Percentiles rank a stretch among this genome's conserved stretches.
These are phyloP conservation scores for Ochropacha duplaris DNA, from an alignment of 2,888 invertebrate genomes.

Conservation along the genomic window DNA sequence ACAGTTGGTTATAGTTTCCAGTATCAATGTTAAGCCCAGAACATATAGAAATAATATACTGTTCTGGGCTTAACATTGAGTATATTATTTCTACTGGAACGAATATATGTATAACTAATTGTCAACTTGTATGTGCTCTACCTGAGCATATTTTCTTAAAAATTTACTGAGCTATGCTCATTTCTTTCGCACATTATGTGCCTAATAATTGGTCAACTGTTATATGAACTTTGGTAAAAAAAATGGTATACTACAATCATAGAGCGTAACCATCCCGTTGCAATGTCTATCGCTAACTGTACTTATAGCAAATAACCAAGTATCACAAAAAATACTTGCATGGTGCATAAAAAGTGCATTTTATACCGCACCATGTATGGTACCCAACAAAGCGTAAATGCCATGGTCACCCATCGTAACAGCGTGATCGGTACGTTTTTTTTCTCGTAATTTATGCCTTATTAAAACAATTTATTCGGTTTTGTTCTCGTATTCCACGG, in stretches of 20 bases:
- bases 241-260: background rate
- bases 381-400: conserved; percentile 76
- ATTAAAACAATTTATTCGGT: conserved; percentile 78
- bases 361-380: conserved; percentile 62
- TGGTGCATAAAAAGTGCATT: conserved; percentile 64
- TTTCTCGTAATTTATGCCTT: conserved; percentile 70
- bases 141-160: background rate
- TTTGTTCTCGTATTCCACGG: conserved; percentile 67
- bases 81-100: background rate
- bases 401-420: conserved; percentile 79
- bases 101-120: too few relatives aligned
- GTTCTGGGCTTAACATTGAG: background rate
- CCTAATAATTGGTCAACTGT: conserved; percentile 17
- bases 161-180: conserved; percentile 11
- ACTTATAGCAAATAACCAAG: conserved; percentile 48
- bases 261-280: conserved; percentile 37
- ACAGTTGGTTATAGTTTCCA: background rate
- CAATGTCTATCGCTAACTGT: conserved; percentile 45
- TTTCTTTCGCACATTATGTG: conserved; percentile 28
- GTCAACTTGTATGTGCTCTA: background rate
- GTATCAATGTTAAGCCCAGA: too few relatives aligned
- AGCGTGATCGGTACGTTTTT: conserved; percentile 62
- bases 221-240: background rate
- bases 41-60: background rate
- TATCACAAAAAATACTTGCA: conserved; percentile 42